Evolutionary conservation across 64 coral and sea anemone species (phyloP), one percentile per base, ranked within the genome.

Genomic region (Stichodactyla helianthus): DNA sequence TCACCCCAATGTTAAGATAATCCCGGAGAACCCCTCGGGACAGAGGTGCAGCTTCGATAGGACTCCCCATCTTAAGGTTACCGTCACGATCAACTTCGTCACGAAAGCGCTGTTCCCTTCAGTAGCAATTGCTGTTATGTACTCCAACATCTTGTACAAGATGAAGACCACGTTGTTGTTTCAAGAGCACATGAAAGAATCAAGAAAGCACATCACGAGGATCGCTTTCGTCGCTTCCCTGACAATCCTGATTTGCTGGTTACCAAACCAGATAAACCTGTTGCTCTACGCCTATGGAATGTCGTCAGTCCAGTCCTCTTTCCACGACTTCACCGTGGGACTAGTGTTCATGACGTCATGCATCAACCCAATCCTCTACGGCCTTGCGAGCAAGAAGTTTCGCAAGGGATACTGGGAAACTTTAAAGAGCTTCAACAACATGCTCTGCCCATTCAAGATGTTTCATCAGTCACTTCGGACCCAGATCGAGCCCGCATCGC

Each of bases 361-460:
- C 82, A 55, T 90, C 44, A 90, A 90, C 78, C 89, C 89, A 55
- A 55, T 90, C 27, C 23, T 90, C 58, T 85, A 90, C 58, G 89
- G 65, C 13, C 53, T 90, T 11, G 61, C 89, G 4, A 90, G 82
- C n/a, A 78, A 58, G 63, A 85, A 85, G 82, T 85, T 85, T 59
- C 60, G 89, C 16, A 90, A 85, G 57, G 89, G 89, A 51, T 90
- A 90, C 51, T 90, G 63, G 89, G 82, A 79, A 7, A 79, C 54
- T 10, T 17, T 84, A 23, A 74, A 74, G 25, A 74, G 68, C 14
- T 74, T 74, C 10, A 74, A 74, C 10, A 74, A 13, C 25, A 12
- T 74, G 68, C 5, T 26, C 8, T 6, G 27, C 10, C 68, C 68
- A 0, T 74, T 6, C 26, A 26, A 26, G 6, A 74, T 9, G 12